These are phyloP conservation scores for Perizoma affinitatum DNA, from an alignment of 2,888 invertebrate genomes.

Conservation along the genomic window DNA sequence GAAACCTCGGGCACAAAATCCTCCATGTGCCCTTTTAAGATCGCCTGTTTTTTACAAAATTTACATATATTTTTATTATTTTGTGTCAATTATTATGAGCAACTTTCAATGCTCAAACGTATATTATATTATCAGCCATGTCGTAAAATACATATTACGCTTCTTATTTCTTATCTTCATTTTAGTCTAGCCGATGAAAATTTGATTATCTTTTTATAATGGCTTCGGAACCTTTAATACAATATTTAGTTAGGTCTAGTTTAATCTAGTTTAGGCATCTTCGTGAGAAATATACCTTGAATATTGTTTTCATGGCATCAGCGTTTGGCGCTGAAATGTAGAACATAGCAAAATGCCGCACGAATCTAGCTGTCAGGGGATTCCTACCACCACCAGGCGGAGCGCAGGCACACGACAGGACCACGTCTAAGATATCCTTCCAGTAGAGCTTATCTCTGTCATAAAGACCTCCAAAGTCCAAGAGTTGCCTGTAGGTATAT, in stretches of 20 bases:
- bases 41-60: constrained; percentile 73
- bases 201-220: no score
- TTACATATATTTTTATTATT: no score
- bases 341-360: constrained; percentile 94
- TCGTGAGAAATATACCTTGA: constrained; percentile 74
- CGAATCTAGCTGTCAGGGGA: constrained; percentile 92
- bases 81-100: no score
- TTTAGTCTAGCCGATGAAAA: no score
- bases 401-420: constrained; percentile 92
- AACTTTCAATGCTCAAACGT: no score
- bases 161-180: no score
- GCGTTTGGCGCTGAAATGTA: constrained; percentile 92
- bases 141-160: no score
- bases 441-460: constrained; percentile 95
- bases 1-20: constrained; percentile 90
- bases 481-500: constrained; percentile 83
- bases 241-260: no score
- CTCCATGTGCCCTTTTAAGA: constrained; percentile 89
- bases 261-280: no score
- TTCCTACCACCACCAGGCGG: constrained; percentile 96
- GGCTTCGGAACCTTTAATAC: no score
- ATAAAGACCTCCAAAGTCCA: constrained; percentile 92
- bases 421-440: constrained; percentile 94
- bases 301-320: constrained; percentile 90
- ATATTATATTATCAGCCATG: no score